Percentiles rank a stretch among this genome's conserved stretches.
Evolutionary conservation across 2,113 vertebrate species (phyloP).

Genomic region (Ciconia stormi): DNA sequence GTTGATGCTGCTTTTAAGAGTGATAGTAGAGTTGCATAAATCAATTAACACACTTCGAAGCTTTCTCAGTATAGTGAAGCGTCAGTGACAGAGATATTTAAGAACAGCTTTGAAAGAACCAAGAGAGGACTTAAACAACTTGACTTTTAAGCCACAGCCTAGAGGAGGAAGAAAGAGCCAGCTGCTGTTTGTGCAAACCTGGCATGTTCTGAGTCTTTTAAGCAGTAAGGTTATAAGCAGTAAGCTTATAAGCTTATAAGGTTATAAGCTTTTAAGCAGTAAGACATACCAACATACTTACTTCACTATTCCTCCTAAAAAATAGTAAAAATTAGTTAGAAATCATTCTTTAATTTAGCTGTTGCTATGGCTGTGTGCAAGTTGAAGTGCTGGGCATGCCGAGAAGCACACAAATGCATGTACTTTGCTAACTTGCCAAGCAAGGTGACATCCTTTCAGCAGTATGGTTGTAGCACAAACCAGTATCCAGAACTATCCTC

Average conservation of each 20-base stretch:
- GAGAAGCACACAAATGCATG: neutral
- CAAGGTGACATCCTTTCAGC: neutral
- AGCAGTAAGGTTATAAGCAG: too few relatives aligned
- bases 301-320: neutral
- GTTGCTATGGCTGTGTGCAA: neutral
- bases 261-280: neutral
- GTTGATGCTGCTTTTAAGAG: neutral
- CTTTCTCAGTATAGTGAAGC: neutral
- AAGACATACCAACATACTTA: neutral
- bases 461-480: neutral
- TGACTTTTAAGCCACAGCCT: neutral
- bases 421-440: neutral
- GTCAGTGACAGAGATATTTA: neutral
- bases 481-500: neutral
- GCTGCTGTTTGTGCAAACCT: neutral
- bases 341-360: neutral
- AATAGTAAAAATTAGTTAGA: neutral
- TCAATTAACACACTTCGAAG: neutral
- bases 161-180: neutral
- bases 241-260: too few relatives aligned
- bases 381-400: neutral
- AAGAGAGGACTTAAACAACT: neutral
- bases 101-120: neutral
- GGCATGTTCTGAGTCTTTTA: neutral
- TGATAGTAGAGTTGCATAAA: neutral